phyloP scores from a whole-genome alignment of 2,888 invertebrate species.

The Eilema griseolum region DNA sequence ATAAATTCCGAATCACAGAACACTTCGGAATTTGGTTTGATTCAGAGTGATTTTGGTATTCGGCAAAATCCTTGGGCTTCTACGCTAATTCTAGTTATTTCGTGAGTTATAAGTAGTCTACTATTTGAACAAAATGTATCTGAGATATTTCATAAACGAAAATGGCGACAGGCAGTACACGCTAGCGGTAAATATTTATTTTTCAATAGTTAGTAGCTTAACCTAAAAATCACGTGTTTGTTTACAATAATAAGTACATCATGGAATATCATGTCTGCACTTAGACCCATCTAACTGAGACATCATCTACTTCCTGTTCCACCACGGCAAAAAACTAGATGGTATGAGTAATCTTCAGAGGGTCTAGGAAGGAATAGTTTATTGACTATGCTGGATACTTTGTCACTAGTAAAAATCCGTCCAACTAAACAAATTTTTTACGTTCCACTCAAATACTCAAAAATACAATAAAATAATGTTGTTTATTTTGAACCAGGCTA shows the following conservation, averaged over 20 bases:
- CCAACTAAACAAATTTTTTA: too few species aligned
- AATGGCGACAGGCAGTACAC: constrained; percentile 95
- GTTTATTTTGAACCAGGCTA: too few species aligned
- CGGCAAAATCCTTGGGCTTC: background rate
- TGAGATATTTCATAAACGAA: constrained; percentile 89
- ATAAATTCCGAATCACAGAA: too few species aligned
- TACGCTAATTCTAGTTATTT: background rate
- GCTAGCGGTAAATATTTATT: constrained; percentile 89
- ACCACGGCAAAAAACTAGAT: too few species aligned
- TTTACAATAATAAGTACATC: constrained; percentile 28
- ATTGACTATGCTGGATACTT: background rate
- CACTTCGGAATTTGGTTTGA: too few species aligned
- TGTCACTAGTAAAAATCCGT: too few species aligned
- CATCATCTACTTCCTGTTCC: background rate
- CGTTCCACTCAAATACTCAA: too few species aligned
- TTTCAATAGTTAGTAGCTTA: constrained; percentile 37
- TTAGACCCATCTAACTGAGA: background rate
- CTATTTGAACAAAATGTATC: constrained; percentile 69
- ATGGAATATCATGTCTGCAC: background rate
- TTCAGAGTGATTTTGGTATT: too few species aligned
- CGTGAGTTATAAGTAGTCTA: background rate
- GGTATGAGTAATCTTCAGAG: too few species aligned
- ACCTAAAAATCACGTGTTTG: constrained; percentile 54
- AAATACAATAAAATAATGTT: background rate
- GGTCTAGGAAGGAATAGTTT: too few species aligned